Evolutionary conservation across 2,113 vertebrate species (phyloP), one percentile per base, ranked within the genome.

Genomic region (Tachycineta bicolor): DNA sequence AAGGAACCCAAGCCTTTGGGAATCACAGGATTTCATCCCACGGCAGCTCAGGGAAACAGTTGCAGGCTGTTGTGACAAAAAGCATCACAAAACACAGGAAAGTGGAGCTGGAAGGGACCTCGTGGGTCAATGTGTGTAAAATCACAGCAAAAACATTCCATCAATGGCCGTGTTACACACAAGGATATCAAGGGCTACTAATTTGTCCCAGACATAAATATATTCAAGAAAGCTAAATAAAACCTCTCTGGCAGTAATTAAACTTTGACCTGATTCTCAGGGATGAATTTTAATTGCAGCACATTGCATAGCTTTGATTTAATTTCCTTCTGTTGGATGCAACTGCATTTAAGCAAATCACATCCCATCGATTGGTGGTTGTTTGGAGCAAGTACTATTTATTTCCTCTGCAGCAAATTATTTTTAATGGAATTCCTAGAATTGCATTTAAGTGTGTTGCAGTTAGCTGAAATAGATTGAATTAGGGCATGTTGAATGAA

Each of bases 401-500:
- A 64, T 90, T 96, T 95, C 92, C 60, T 89, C 79, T 75, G 64
- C 85, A 92, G 68, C 86, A 83, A 97, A 94, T 93, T 83, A 83
- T 95, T 95, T 96, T 83, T 81, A 97, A 96, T 96, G 93, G 87
- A 95, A 96, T 94, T 92, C 90, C 83, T 90, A 64, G 71, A 92
- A 96, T 41, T 94, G 90, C 91, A 86, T 94, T 88, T 91, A 86
- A 88, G 59, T 71, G 76, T 56, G 68, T 63, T 90, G 93, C 83
- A 93, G 80, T 93, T 93, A 83, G 93, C 83, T 0, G 10, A 89
- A 96, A 93, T 20, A 63, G 94, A 96, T 96, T 92, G 90, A 96
- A 96, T 94, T 92, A 96, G 85, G 92, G 76, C n/a, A 13, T 29
- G 22, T 7, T 56, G 92, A 90, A 90, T 53, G 55, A 81, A 93